Base-by-base conservation (phyloP, 35 echinoderm and acorn worm genomes). In the Strongylocentrotus purpuratus region DNA sequence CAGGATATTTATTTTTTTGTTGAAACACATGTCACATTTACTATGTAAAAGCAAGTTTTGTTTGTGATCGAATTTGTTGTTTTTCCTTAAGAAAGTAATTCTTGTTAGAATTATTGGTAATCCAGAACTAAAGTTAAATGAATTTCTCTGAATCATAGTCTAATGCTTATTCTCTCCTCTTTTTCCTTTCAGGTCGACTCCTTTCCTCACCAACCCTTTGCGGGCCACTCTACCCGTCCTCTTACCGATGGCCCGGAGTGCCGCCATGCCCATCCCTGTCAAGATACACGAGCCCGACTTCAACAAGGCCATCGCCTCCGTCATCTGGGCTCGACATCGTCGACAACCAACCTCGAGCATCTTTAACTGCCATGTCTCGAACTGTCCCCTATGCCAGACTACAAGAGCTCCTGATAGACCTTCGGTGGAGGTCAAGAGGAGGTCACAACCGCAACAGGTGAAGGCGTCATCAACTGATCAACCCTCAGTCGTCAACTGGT, bases 231-330 rank as follows among this genome's bases (percentile, higher is more conserved):
- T 7, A 41, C 87, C 32, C 45, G 17, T 25, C 1, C 20, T 41
- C 45, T 89, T 28, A 10, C 45, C 87, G 33, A 89, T 89, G 17
- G 20, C 31, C 33, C 9, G 32, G 87, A 46, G 3, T 46, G 20
- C 87, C 12, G 20, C 20, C 20, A 28, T 32, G 48, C 91, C 91
- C 4, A 31, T 93, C 48, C 31, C 91, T 3, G 48, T 93, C 17
- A 14, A 93, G 46, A 58, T 46, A 33, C 31, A 58, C 45, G 91
- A 93, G 46, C 46, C 91, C 45, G 48, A 93, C 46, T 93, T 93
- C 91, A 93, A 58, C 91, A 47, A 58, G 48, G 91, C 91, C 91
- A 93, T 93, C 91, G 91, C 91, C 15, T 93, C 91, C 46, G 47
- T 93, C 46, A 93, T 93, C 91, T 93, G 91, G 91, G 31, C 28